A percentile compares a stretch with the other conserved stretches of the same genome.
phyloP scores from a whole-genome alignment of 2,113 vertebrate species.

The Microcebus murinus region DNA sequence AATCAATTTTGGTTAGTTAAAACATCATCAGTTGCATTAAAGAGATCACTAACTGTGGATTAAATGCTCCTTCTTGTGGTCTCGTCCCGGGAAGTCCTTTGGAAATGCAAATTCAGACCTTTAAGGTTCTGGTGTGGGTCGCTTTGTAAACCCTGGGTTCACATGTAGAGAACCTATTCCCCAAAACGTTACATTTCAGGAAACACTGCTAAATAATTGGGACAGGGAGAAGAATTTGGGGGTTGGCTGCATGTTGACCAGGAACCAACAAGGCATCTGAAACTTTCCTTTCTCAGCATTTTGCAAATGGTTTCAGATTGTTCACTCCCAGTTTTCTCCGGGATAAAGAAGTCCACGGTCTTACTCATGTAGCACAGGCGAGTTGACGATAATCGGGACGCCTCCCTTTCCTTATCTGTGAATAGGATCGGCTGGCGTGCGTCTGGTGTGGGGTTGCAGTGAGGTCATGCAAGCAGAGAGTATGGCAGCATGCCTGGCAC shows the following conservation, averaged over 20 bases:
- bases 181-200: not conserved
- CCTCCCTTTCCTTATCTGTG: not conserved
- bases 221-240: not conserved
- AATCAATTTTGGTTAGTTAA: not conserved
- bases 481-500: rapidly evolving
- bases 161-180: rapidly evolving
- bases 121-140: not conserved
- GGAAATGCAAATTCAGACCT: constrained; percentile 12
- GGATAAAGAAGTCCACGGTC: not conserved
- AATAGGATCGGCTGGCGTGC: not conserved
- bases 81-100: not conserved
- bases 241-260: rapidly evolving
- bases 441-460: rapidly evolving
- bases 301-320: not conserved
- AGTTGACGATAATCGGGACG: not conserved
- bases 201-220: rapidly evolving
- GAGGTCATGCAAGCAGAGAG: rapidly evolving
- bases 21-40: not conserved
- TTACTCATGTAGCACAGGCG: not conserved
- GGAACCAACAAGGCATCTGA: too few relatives aligned
- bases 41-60: not conserved
- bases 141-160: rapidly evolving
- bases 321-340: not conserved
- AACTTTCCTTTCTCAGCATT: not conserved
- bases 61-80: not conserved